Base-by-base conservation (phyloP, 2,113 vertebrate genomes). In the Larimichthys polyactis region DNA sequence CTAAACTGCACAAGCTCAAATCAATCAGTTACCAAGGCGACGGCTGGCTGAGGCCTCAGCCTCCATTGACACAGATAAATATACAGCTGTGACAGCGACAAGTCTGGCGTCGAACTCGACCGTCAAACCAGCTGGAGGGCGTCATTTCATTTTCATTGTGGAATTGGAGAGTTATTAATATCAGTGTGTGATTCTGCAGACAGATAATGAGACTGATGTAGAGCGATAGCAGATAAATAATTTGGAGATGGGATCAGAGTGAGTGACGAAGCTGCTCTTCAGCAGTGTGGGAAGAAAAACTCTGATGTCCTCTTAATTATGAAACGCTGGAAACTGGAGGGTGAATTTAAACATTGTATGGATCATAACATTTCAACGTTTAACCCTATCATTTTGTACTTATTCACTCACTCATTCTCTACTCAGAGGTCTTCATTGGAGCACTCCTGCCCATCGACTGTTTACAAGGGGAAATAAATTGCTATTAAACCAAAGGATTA, bases 11-110 rank as follows among this genome's bases (percentile, higher is more conserved):
- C 11, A 5, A 46, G 71, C 71, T 78, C n/a, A 77, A 78, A 83
- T 79, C 75, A 76, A 89, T 87, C 78, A 65, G 87, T 93, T 88
- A 75, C 89, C 92, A 85, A 64, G 92, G 89, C 77, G 91, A 93
- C 44, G 12, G 44, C 44, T 46, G 44, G 79, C 63, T 81, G 68
- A 77, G 46, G 75, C 73, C 67, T 49, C 51, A 48, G 78, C 77
- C 63, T 75, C 75, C 77, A 68, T 72, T 66, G 82, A 87, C 81
- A 86, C 46, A 70, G 78, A 80, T 83, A 81, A 76, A 83, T 73
- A 83, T 82, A 78, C 82, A 89, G 85, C 80, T 78, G 83, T 70
- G 73, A 73, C 12, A 2, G 71, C 54, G 79, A 84, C 69, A 90
- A 90, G 85, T 87, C 84, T 84, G 83, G 81, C 70, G 81, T 85